Evolutionary conservation across 2,797 vertebrate species (phyloP).

Genomic region (Danio choprae): DNA sequence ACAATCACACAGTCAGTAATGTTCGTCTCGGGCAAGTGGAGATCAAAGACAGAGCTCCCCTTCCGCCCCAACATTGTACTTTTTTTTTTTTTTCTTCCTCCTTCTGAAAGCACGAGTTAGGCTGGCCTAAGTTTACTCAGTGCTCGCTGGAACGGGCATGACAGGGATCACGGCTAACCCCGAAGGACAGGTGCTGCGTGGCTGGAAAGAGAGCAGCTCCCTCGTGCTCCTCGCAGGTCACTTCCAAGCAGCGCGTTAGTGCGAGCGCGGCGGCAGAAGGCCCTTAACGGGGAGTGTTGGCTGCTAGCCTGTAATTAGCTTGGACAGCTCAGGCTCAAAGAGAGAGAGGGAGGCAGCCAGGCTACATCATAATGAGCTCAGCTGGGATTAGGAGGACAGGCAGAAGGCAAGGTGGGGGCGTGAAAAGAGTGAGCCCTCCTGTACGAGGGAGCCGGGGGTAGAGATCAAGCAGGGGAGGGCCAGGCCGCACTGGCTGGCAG

Average conservation of each 20-base stretch:
- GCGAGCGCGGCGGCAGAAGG: constrained; percentile 79
- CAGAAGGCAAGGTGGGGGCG: constrained; percentile 89
- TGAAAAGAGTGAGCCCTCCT: constrained; percentile 83
- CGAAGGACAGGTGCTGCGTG: constrained; percentile 85
- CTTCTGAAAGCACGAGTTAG: constrained; percentile 54
- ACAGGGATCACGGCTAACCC: constrained; percentile 93
- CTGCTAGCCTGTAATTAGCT: constrained; percentile 99
- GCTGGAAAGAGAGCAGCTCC: constrained; percentile 89
- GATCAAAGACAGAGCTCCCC: constrained; percentile 80
- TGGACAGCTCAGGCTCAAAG: constrained; percentile 97
- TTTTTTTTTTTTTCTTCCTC: constrained; percentile 67
- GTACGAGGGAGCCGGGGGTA: constrained; percentile 82
- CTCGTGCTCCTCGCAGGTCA: constrained; percentile 86
- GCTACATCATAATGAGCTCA: constrained; percentile 99
- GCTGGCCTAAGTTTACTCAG: constrained; percentile 84
- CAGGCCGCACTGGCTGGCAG: constrained; percentile 72
- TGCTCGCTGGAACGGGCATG: constrained; percentile 86
- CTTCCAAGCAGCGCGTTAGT: constrained; percentile 68
- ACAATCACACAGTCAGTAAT: constrained; percentile 79
- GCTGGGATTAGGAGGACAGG: constrained; percentile 99
- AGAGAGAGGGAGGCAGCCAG: constrained; percentile 92
- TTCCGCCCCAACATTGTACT: constrained; percentile 58
- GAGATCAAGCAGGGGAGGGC: constrained; percentile 89
- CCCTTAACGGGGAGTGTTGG: constrained; percentile 95
- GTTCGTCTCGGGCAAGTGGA: constrained; percentile 75